phyloP scores from a whole-genome alignment of 2,113 vertebrate species.

The Dolichotis patagonum region DNA sequence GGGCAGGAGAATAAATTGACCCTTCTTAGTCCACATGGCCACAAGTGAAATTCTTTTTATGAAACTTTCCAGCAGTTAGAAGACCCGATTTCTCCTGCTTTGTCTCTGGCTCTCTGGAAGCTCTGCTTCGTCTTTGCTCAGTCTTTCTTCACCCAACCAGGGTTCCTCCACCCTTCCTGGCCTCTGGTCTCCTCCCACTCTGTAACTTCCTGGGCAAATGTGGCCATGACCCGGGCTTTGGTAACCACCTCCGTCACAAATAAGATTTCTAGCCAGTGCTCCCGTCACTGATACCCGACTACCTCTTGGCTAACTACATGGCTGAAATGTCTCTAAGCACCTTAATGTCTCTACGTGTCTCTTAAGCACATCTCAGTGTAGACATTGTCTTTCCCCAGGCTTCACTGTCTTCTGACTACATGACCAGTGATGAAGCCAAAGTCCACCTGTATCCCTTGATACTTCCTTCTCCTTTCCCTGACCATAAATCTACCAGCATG shows the following conservation, averaged over 20 bases:
- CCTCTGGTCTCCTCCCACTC: not conserved
- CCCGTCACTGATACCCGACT: no score
- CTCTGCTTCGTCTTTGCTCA: not conserved
- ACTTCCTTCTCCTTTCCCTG: not conserved
- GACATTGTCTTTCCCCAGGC: not conserved
- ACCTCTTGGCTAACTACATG: not conserved
- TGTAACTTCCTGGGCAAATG: not conserved
- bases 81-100: not conserved
- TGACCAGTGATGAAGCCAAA: conserved; percentile 21
- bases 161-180: not conserved
- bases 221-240: not conserved
- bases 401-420: not conserved
- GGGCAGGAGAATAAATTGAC: not conserved
- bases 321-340: not conserved
- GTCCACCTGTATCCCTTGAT: not conserved
- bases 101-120: not conserved
- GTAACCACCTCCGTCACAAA: not conserved
- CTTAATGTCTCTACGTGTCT: not conserved
- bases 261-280: not conserved
- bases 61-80: not conserved
- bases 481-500: not conserved
- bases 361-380: not conserved
- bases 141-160: not conserved
- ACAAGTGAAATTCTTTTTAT: not conserved
- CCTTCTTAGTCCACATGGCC: not conserved